A percentile compares a stretch with the other conserved stretches of the same genome.
These are phyloP conservation scores for Leptopterna dolabrata DNA, from an alignment of 2,888 invertebrate species.

Conservation along the genomic window DNA sequence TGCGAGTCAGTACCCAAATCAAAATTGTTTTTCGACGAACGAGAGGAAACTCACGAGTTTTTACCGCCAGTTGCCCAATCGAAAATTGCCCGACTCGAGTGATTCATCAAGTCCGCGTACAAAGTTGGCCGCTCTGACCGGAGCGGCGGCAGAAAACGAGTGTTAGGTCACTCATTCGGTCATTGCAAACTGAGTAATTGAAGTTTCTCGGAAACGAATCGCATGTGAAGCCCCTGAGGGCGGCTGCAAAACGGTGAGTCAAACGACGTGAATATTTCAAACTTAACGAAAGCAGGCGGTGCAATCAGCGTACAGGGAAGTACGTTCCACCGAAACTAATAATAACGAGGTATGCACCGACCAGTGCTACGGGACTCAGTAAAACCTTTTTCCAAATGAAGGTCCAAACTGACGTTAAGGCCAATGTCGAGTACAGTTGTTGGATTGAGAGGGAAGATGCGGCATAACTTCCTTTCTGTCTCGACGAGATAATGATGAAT, in stretches of 20 bases:
- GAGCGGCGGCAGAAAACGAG: not conserved
- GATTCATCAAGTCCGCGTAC: not conserved
- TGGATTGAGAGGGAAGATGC: no score
- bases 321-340: no score
- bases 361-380: no score
- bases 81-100: not conserved
- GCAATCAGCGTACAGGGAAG: no score
- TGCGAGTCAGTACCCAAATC: no score
- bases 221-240: not conserved
- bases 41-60: not conserved
- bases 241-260: not conserved
- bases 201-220: not conserved
- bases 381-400: no score
- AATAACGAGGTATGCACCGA: no score
- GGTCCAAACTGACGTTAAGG: no score
- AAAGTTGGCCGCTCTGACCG: not conserved
- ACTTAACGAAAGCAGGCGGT: no score
- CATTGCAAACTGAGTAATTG: not conserved
- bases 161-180: not conserved
- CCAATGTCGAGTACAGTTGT: no score
- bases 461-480: no score
- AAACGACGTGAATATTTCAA: not conserved
- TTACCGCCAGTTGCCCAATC: not conserved
- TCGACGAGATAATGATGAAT: no score
- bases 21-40: not conserved